Percentiles rank a stretch among this genome's conserved stretches.
phyloP scores from a whole-genome alignment of 2,797 vertebrate genomes.

The Crocidura indochinensis region DNA sequence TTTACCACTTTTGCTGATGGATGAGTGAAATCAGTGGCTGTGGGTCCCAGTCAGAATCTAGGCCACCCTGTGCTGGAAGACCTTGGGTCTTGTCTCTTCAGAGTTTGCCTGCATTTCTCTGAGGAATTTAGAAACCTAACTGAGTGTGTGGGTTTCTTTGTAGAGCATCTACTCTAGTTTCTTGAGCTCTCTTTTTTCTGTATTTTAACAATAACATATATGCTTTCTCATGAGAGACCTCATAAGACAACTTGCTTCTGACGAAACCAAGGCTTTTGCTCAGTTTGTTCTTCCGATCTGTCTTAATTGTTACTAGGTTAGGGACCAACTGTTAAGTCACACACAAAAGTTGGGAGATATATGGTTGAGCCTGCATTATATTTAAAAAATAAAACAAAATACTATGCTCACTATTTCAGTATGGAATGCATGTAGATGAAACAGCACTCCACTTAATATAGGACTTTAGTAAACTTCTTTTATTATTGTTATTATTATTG shows the following conservation, averaged over 20 bases:
- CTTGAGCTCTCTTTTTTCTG: neutral
- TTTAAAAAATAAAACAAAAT: neutral
- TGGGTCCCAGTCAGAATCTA: no score
- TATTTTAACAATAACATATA: neutral
- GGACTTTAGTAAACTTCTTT: neutral
- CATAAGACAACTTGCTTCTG: neutral
- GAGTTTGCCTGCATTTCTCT: rapidly evolving
- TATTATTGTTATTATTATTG: no score
- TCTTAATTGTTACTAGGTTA: no score
- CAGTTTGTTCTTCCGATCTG: neutral
- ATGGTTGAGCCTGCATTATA: neutral
- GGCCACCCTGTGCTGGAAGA: no score
- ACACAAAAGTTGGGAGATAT: neutral
- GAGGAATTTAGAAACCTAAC: no score
- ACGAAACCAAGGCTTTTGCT: rapidly evolving
- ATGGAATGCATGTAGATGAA: rapidly evolving
- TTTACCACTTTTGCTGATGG: no score
- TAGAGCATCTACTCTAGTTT: neutral
- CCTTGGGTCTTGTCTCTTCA: neutral
- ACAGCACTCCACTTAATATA: neutral
- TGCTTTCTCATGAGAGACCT: neutral
- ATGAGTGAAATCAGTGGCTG: no score
- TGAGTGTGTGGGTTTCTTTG: neutral
- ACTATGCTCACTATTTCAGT: neutral
- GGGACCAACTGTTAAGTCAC: no score